Conservation (phyloP, 2,113 vertebrate genomes). For the Anseranas semipalmata region DNA sequence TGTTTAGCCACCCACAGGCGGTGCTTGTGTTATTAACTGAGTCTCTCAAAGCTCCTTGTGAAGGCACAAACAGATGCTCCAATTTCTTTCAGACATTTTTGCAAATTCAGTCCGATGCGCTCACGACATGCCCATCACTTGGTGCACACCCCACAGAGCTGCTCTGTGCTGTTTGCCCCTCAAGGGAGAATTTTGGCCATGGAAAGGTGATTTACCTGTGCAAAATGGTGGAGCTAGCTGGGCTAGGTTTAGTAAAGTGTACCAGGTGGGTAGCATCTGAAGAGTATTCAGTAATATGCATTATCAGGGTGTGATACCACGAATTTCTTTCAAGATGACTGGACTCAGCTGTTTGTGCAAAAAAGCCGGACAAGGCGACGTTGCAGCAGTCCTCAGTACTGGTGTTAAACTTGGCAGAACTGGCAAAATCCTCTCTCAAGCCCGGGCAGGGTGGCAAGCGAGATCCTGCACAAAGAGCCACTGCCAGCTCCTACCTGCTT, state of each 20-base stretch:
- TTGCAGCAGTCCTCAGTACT: background rate
- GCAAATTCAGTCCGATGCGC: background rate
- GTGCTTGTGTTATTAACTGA: background rate
- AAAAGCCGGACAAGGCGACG: background rate
- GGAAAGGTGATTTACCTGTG: background rate
- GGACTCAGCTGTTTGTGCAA: background rate
- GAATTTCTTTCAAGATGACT: background rate
- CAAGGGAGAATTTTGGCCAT: background rate
- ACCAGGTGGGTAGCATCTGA: background rate
- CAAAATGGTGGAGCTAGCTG: background rate
- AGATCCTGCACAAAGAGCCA: background rate
- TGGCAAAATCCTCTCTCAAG: background rate
- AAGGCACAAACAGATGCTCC: background rate
- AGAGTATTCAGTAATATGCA: background rate
- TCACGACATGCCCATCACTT: accelerated
- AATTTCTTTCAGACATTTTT: background rate
- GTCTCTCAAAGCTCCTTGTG: background rate
- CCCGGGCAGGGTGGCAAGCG: accelerated
- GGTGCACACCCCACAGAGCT: background rate
- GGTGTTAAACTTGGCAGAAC: background rate
- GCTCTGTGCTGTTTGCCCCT: background rate
- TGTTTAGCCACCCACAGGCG: background rate
- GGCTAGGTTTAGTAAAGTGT: background rate
- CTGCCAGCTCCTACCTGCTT: background rate
- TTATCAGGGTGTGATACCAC: background rate